Conservation (phyloP, 2,888 invertebrate genomes). For the Drosophila incognita region DNA sequence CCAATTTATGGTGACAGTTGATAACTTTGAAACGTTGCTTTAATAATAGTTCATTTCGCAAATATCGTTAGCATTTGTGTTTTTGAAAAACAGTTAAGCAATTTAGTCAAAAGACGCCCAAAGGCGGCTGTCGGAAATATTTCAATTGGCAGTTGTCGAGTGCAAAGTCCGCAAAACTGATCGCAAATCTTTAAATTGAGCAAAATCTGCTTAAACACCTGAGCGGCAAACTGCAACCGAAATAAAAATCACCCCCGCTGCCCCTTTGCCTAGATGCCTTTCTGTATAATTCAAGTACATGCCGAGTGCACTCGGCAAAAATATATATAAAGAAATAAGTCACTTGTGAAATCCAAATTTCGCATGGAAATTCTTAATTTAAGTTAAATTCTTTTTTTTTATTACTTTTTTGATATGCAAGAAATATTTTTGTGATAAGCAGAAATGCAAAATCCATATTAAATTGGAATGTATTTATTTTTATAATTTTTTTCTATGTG, state of each 20-base stretch:
- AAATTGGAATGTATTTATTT: not conserved
- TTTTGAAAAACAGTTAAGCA: constrained; percentile 10
- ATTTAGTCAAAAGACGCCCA: constrained; percentile 16
- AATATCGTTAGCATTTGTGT: constrained; percentile 1
- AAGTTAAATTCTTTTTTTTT: not conserved
- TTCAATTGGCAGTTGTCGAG: constrained; percentile 25
- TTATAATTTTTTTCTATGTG: not conserved
- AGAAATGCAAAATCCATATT: not conserved
- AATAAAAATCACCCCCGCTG: constrained; percentile 12
- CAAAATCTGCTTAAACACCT: constrained; percentile 23
- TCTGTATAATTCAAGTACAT: constrained; percentile 67
- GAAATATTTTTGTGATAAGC: not conserved
- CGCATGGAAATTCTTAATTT: not conserved
- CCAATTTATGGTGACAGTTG: constrained; percentile 25
- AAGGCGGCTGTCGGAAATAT: constrained; percentile 58
- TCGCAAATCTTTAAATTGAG: constrained; percentile 10
- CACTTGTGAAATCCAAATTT: not conserved
- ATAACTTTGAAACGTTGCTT: constrained; percentile 4
- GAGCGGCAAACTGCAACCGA: constrained; percentile 5
- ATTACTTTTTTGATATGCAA: not conserved
- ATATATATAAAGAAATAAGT: not conserved
- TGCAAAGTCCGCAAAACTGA: constrained; percentile 28
- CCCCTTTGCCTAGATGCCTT: not conserved
- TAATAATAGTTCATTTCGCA: not conserved
- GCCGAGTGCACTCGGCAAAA: constrained; percentile 62